These are phyloP conservation scores for Catocala sponsa DNA, from an alignment of 2,888 invertebrate species.

Conservation along the genomic window DNA sequence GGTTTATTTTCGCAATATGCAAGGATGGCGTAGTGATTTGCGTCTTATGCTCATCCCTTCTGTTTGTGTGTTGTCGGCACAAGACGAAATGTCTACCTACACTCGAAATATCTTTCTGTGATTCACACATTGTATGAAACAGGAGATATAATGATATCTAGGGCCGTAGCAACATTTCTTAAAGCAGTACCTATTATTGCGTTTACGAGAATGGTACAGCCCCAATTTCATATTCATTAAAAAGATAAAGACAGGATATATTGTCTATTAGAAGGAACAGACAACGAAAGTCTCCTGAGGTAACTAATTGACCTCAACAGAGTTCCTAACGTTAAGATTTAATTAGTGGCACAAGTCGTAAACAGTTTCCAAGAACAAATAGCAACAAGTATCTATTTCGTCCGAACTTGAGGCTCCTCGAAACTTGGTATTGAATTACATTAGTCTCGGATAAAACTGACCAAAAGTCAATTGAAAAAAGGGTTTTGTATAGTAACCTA, in stretches of 20 bases:
- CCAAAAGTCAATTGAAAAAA: constrained; percentile 20
- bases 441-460: constrained; percentile 3
- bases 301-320: neutral
- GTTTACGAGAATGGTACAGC: too few relatives aligned
- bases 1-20: too few relatives aligned
- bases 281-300: neutral
- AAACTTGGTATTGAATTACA: constrained; percentile 22
- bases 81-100: too few relatives aligned
- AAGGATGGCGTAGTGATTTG: too few relatives aligned
- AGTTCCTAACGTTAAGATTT: constrained; percentile 2
- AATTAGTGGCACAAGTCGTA: constrained; percentile 1
- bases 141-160: too few relatives aligned
- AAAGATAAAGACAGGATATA: neutral
- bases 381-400: constrained; percentile 27
- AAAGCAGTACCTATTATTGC: too few relatives aligned
- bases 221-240: too few relatives aligned
- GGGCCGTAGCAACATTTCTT: too few relatives aligned
- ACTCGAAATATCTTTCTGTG: too few relatives aligned
- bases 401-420: constrained; percentile 23
- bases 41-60: too few relatives aligned
- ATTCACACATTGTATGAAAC: too few relatives aligned
- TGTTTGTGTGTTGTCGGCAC: too few relatives aligned
- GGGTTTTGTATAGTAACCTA: constrained; percentile 3
- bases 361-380: constrained; percentile 7
- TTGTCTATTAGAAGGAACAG: neutral